A percentile compares a stretch with the other conserved stretches of the same genome.
These are phyloP conservation scores for Pipa parva DNA, from an alignment of 2,113 vertebrate species.

Conservation along the genomic window DNA sequence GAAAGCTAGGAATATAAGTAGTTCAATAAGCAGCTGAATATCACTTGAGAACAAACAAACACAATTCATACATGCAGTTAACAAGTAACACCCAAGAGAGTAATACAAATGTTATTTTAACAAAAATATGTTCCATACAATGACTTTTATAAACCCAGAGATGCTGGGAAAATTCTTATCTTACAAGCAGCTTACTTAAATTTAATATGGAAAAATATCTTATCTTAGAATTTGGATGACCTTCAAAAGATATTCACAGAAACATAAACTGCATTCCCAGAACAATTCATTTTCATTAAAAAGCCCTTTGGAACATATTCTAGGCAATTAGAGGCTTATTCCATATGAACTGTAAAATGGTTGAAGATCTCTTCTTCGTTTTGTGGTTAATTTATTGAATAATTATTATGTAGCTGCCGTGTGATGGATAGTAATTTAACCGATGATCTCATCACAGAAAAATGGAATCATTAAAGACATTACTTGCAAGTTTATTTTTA, in stretches of 20 bases:
- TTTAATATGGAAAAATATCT: constrained; percentile 4
- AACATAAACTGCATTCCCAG: not conserved
- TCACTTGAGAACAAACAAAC: not conserved
- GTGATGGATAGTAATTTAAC: no score
- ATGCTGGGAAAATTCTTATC: constrained; percentile 18
- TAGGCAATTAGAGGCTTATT: no score
- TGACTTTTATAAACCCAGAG: not conserved
- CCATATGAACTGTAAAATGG: no score
- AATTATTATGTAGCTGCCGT: no score
- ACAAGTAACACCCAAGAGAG: constrained; percentile 9
- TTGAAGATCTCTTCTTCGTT: no score
- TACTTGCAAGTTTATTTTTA: no score
- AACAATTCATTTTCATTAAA: not conserved
- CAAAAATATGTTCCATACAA: constrained; percentile 4
- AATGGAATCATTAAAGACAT: no score
- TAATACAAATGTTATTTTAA: constrained; percentile 1
- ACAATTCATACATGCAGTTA: not conserved
- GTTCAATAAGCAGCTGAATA: no score
- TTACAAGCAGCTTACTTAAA: not conserved
- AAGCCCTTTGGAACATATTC: no score
- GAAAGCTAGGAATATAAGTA: no score
- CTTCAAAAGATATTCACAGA: not conserved
- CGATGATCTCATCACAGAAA: no score
- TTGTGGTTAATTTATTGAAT: no score
- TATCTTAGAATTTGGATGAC: not conserved